Evolutionary conservation across 2,888 invertebrate species (phyloP), one percentile per base, ranked within the genome.

Genomic region (Torymus auratus): DNA sequence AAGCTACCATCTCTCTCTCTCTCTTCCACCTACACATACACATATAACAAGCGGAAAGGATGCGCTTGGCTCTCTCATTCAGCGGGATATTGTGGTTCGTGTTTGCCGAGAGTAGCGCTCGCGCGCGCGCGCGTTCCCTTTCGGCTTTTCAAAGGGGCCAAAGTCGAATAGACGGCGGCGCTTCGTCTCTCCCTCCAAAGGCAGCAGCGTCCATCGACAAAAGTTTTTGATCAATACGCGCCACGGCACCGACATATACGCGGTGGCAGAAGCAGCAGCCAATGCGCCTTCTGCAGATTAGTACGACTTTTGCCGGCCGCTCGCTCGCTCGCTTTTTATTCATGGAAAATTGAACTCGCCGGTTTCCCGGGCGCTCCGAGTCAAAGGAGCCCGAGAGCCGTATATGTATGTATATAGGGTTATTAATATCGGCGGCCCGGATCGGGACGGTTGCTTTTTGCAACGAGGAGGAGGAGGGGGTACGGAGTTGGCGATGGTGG

Each of bases 161-260:
- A 78, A 78, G 73, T 67, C 72, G 61, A 72, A 71, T 65, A 15
- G 77, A 67, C 28, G 41, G 41, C 41, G 41, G 41, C 41, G 41
- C 41, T 41, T 41, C 28, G 14, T 50, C 58, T 67, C 60, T 15
- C 67, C 62, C 62, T 55, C 58, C 53, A 58, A 17, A 65, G 50
- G 28, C 28, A 15, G 55, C 20, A 10, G 62, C 53, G 70, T 68
- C 67, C 67, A 78, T 82, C 75, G 75, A 78, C 82, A 71, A 75
- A 78, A 78, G 82, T 76, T 82, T 78, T 72, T 69, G 75, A 82
- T 82, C 82, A 76, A 82, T 78, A 76, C 81, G 23, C 41, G 41
- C 41, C 7, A 41, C 41, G 41, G 41, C 7, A 11, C 78, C 70
- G 53, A 61, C 65, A 64, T 67, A 74, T 67, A 41, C 61, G 10